Base-by-base conservation (phyloP, 2,113 vertebrate genomes). In the Pungitius pungitius region DNA sequence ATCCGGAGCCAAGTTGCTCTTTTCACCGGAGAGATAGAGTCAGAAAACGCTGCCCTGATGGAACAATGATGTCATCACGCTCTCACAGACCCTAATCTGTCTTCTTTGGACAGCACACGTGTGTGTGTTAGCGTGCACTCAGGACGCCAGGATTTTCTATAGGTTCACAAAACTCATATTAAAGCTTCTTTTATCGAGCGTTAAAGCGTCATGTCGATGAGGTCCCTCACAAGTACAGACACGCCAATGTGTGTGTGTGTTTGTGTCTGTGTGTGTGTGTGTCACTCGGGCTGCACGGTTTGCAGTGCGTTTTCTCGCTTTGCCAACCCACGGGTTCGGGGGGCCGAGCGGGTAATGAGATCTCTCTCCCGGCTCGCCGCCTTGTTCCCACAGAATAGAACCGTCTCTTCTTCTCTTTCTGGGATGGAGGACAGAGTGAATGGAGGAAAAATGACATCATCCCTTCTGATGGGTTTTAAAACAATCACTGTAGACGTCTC, bases 81-180 rank as follows among this genome's bases (percentile, higher is more conserved):
- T 59, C 57, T 56, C 47, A 58, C 49, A 47, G 47, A 81, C 57
- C 66, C 55, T 86, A 85, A 84, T 85, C 85, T 88, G 88, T 82
- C 61, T 43, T 13, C 69, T 64, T 67, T 56, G 60, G 78, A 71
- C 27, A 14, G 17, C 30, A 17, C 47, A 0, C 39, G 13, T 62
- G 24, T 64, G 10, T 33, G 62, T 64, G 62, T 43, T 24, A 20
- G 27, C 35, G 35, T 68, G 22, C 27, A 27, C 9, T 8, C 6
- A 17, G 40, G 22, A 0, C 3, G 12, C 22, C 33, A 7, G 33
- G 5, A 35, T 35, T 35, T 35, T 35, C 33, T 6, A 35, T 6
- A 35, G 5, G 33, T 35, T 35, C 7, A 4, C 35, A 68, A 56
- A 30, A 13, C 15, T 3, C 13, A 27, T 14, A 55, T 42, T 7